phyloP scores from a whole-genome alignment of 2,888 invertebrate genomes.

The Ctenicera cuprea region DNA sequence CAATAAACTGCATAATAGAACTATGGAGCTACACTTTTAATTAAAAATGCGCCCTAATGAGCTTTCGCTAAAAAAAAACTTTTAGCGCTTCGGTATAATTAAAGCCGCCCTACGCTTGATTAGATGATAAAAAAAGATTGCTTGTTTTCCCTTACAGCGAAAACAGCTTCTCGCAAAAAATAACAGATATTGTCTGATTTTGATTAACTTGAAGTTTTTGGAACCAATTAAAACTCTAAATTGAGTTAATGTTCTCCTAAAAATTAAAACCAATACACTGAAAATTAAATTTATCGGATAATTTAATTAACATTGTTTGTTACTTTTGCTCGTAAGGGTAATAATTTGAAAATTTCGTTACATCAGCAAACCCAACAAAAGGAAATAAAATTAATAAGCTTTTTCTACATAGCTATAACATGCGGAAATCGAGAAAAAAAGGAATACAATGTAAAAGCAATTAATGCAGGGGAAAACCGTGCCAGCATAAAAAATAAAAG shows the following conservation, averaged over 20 bases:
- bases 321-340: not conserved
- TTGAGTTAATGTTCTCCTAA: conserved; percentile 16
- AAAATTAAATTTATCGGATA: conserved; percentile 13
- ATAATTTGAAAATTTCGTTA: not conserved
- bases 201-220: conserved; percentile 27
- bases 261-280: not conserved
- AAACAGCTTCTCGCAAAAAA: conserved; percentile 25
- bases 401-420: not conserved
- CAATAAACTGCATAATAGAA: not conserved
- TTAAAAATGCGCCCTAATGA: conserved; percentile 15
- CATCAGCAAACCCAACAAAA: not conserved
- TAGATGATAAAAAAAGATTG: conserved; percentile 29
- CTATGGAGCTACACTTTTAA: conserved; percentile 11
- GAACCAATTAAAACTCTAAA: conserved; percentile 39
- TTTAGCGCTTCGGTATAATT: conserved; percentile 10
- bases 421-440: not conserved
- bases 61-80: conserved; percentile 1
- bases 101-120: conserved; percentile 23
- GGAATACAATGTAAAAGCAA: conserved; percentile 14
- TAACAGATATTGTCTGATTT: conserved; percentile 33
- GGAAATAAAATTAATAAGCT: not conserved
- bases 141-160: conserved; percentile 8
- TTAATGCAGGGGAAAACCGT: conserved; percentile 11
- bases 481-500: conserved; percentile 19
- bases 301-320: not conserved